A percentile compares a stretch with the other conserved stretches of the same genome.
Evolutionary conservation across 2,888 invertebrate species (phyloP).

Genomic region (Euplexia lucipara): DNA sequence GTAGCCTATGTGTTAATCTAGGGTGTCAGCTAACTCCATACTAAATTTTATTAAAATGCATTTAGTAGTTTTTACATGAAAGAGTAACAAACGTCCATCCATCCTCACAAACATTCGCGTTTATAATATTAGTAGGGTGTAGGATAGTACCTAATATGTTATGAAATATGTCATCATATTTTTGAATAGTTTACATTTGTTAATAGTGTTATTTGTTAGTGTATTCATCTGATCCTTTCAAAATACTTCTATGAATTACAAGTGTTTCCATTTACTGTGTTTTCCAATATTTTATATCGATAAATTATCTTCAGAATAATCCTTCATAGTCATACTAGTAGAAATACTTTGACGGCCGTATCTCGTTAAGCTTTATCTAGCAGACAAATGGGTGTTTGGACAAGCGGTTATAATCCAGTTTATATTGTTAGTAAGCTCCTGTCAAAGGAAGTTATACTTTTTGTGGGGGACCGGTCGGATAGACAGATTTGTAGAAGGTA

Average conservation of each 20-base stretch:
- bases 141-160: too few species aligned
- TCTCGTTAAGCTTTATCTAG: slow-evolving; percentile 65
- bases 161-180: too few species aligned
- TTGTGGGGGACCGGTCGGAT: slow-evolving; percentile 25
- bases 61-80: too few species aligned
- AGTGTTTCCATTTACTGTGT: background rate
- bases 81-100: too few species aligned
- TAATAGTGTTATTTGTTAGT: too few species aligned
- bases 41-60: too few species aligned
- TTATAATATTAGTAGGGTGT: too few species aligned
- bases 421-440: slow-evolving; percentile 58
- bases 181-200: too few species aligned
- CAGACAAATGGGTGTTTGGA: slow-evolving; percentile 69
- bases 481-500: slow-evolving; percentile 16
- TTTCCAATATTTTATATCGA: slow-evolving; percentile 42
- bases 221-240: background rate
- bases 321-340: slow-evolving; percentile 47
- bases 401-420: slow-evolving; percentile 66
- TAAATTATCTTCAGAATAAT: slow-evolving; percentile 58
- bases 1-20: too few species aligned
- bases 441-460: slow-evolving; percentile 50
- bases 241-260: background rate
- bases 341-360: slow-evolving; percentile 55
- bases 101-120: too few species aligned
- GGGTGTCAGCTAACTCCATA: too few species aligned